Base-by-base conservation (phyloP, 2,797 vertebrate species). In the Nyctibius grandis region DNA sequence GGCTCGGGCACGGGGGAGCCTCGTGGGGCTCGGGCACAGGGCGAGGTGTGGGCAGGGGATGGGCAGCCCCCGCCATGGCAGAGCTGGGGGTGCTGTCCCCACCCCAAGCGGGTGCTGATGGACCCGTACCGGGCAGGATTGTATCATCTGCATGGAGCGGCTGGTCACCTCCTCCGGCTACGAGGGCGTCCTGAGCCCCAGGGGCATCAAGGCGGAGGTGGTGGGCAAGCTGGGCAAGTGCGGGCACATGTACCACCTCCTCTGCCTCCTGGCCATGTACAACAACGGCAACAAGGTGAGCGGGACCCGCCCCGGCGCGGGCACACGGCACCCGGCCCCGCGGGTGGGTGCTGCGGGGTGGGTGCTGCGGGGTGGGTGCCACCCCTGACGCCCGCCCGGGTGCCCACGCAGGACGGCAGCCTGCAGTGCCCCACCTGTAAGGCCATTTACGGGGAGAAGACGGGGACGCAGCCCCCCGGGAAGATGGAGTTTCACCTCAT, bases 131-230 rank as follows among this genome's bases (percentile, higher is more conserved):
- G 61, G 65, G 64, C 98, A 99, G 99, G 99, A 99, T 68, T 99
- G 99, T 94, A 99, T 99, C 97, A 99, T 99, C 98, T 99, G 99
- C 97, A 99, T 99, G 99, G 99, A 99, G 97, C 98, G 99, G 84
- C 98, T 99, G 97, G 98, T 98, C 95, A 98, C 98, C 45, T 98
- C 99, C 7, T 99, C 99, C 0, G 99, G 99, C 95, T 99, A 99
- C 4, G 99, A 99, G 95, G 99, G 99, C 2, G 97, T 99, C 93
- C 98, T 99, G 74, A 98, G 98, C 96, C 98, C 98, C 97, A 98
- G 98, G 97, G 98, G 99, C 51, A 98, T 99, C 95, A 98, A 99
- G 95, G 98, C 99, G 0, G 99, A 99, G 97, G 97, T 99, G 81
- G 99, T 99, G 94, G 99, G 99, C 95, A 99, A 99, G 97, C 97